Conservation (phyloP, 2,113 vertebrate species). For the Lycocorax pyrrhopterus region DNA sequence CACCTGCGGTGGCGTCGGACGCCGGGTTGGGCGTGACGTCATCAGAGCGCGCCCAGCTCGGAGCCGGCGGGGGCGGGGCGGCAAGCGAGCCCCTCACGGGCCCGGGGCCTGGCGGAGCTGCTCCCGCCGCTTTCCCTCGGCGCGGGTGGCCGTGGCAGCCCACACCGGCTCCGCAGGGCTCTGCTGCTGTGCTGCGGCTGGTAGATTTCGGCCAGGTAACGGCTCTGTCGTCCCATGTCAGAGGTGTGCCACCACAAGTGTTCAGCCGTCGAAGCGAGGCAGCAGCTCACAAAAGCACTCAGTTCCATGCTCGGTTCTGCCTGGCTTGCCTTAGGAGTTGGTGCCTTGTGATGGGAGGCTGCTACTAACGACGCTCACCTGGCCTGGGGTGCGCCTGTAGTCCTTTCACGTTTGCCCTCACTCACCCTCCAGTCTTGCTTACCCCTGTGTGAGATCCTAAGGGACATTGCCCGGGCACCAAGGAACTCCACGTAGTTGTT, state of each 20-base stretch:
- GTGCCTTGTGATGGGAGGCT: too few relatives aligned
- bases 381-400: accelerated
- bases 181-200: accelerated
- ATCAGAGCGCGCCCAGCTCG: neutral
- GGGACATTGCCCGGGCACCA: accelerated
- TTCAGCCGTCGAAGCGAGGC: accelerated
- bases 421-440: accelerated
- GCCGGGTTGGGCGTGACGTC: neutral
- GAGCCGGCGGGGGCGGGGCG: neutral
- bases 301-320: accelerated
- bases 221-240: accelerated
- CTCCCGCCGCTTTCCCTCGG: too few relatives aligned
- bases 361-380: accelerated
- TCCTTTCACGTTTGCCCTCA: accelerated
- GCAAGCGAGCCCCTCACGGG: neutral
- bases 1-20: neutral
- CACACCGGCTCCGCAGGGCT: too few relatives aligned
- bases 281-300: accelerated
- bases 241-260: accelerated
- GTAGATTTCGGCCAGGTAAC: accelerated
- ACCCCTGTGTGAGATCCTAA: accelerated
- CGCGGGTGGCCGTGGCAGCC: too few relatives aligned
- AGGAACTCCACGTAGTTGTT: accelerated
- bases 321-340: accelerated
- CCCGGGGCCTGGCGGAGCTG: too few relatives aligned